These are phyloP conservation scores for Drosophila neotestacea DNA, from an alignment of 2,888 invertebrate genomes.

Conservation along the genomic window DNA sequence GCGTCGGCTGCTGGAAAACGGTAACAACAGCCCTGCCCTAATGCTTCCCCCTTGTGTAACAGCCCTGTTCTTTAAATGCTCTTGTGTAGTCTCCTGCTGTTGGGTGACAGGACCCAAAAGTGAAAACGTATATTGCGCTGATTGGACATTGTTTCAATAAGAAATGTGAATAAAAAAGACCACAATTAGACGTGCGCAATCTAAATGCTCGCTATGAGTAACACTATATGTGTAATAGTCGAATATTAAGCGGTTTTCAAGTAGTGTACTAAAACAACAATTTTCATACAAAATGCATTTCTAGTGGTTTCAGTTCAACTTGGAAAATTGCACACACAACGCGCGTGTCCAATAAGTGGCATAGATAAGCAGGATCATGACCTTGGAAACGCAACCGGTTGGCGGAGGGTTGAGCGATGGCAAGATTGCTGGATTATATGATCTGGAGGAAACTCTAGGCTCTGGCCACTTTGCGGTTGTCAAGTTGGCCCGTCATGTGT, in stretches of 20 bases:
- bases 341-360: constrained; percentile 27
- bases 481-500: constrained; percentile 98
- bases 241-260: constrained; percentile 27
- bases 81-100: constrained; percentile 47
- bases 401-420: constrained; percentile 86
- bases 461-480: constrained; percentile 99
- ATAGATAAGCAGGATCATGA: constrained; percentile 61
- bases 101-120: constrained; percentile 46
- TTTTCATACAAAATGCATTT: constrained; percentile 38
- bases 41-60: constrained; percentile 69
- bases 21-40: constrained; percentile 72
- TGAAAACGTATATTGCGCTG: constrained; percentile 40
- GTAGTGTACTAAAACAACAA: constrained; percentile 25
- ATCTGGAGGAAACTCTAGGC: constrained; percentile 98
- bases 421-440: constrained; percentile 98
- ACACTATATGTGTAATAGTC: constrained; percentile 22
- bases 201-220: constrained; percentile 16
- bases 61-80: constrained; percentile 51
- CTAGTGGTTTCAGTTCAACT: constrained; percentile 48
- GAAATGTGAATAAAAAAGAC: constrained; percentile 23
- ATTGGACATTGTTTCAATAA: constrained; percentile 31
- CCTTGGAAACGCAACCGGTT: constrained; percentile 78
- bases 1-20: constrained; percentile 71
- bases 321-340: constrained; percentile 42
- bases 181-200: background rate